Base-by-base conservation (phyloP, 2,797 vertebrate species). In the Eutrigla gurnardus region DNA sequence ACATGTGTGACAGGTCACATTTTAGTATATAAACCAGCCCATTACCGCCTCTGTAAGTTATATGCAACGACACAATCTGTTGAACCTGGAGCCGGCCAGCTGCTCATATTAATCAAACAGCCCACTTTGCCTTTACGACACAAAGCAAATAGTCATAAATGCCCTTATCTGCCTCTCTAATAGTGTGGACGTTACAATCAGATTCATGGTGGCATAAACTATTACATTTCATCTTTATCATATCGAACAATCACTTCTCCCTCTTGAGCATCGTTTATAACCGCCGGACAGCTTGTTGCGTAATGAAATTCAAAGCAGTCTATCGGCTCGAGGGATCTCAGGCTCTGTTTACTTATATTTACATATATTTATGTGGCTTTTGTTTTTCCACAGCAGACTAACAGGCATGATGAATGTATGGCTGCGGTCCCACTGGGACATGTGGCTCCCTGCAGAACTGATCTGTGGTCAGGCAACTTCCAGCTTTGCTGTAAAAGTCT, bases 201-300 rank as follows among this genome's bases (percentile, higher is more conserved):
- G 96, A 97, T 97, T 96, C 95, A 96, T 95, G 96, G 95, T 95
- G 96, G 96, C 96, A 93, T 96, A 97, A 96, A 96, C 95, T 96
- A 96, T 97, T 96, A 94, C 95, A 93, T 96, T 94, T 92, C 86
- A 89, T 93, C 85, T 93, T 87, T 97, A 97, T 97, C 96, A 78
- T 82, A 88, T 42, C 77, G 79, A 91, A 91, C 79, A 40, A 97
- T 97, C 96, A 88, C 92, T 91, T 95, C 92, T 92, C 91, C 86
- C 95, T 96, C 96, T 95, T 90, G 89, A 93, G 93, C 90, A 87
- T 96, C 95, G 93, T 97, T 97, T 96, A 93, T 97, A 97, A 97
- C 78, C 40, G 52, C 86, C 3, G 0, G 96, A 95, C 96, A 96
- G 95, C 90, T 95, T 93, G 93, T 94, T 86, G 77, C 93, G 93